Percentiles rank a stretch among this genome's conserved stretches.
Conservation (phyloP, 2,113 vertebrate genomes). For the Gobiocypris rarus region DNA sequence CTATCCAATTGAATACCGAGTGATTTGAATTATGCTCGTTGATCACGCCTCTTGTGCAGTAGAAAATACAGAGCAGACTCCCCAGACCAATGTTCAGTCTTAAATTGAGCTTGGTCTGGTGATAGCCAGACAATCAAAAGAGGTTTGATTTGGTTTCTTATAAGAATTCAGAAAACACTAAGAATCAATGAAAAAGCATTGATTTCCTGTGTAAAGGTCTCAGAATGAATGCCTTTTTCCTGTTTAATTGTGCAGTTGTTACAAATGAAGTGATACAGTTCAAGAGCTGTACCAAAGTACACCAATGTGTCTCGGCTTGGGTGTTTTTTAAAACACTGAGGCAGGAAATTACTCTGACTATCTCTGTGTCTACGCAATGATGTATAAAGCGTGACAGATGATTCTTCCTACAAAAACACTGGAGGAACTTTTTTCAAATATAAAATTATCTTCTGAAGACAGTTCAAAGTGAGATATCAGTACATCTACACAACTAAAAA, state of each 20-base stretch:
- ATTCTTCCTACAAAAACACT: not conserved
- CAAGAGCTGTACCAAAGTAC: not conserved
- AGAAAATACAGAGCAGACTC: too few relatives aligned
- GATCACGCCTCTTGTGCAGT: too few relatives aligned
- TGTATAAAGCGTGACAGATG: not conserved
- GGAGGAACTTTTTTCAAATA: not conserved
- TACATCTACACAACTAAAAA: not conserved
- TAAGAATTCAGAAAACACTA: not conserved
- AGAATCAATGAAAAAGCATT: not conserved
- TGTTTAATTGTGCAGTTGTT: not conserved
- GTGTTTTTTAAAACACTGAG: not conserved
- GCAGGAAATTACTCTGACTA: not conserved
- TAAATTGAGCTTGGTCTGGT: too few relatives aligned
- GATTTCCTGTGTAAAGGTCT: too few relatives aligned
- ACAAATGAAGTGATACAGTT: not conserved
- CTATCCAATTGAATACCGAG: too few relatives aligned
- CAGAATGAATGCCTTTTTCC: not conserved
- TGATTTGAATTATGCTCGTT: too few relatives aligned
- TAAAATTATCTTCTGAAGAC: slow-evolving; percentile 3
- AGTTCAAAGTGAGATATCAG: not conserved
- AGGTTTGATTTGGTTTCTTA: not conserved
- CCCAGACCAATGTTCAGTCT: too few relatives aligned
- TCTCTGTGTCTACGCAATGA: not conserved
- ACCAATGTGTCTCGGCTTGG: not conserved
- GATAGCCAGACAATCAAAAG: too few relatives aligned